Evolutionary conservation across 2,888 invertebrate genomes (phyloP).

Genomic region (Drosophila mettleri): DNA sequence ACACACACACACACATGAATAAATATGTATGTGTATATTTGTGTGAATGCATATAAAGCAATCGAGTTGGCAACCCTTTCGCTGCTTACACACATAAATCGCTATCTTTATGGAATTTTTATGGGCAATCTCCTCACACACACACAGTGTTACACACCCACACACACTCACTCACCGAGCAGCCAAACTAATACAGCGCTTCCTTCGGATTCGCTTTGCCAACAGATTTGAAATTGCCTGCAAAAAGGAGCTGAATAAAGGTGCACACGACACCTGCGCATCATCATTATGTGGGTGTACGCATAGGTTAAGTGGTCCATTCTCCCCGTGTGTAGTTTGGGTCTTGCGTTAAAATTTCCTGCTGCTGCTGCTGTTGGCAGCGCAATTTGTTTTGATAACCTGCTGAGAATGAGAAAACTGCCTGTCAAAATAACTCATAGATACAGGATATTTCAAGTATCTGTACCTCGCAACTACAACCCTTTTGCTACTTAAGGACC

Average conservation of each 20-base stretch:
- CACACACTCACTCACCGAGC: constrained; percentile 39
- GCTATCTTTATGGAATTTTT: constrained; percentile 84
- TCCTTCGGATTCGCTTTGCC: constrained; percentile 62
- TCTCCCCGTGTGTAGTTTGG: constrained; percentile 45
- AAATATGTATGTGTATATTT: neutral
- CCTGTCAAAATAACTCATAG: constrained; percentile 36
- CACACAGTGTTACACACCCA: constrained; percentile 73
- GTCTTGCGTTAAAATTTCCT: constrained; percentile 63
- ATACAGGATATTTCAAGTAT: constrained; percentile 9
- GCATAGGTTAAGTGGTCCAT: constrained; percentile 59
- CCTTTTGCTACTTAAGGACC: neutral
- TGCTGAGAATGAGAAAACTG: constrained; percentile 5
- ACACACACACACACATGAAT: no score
- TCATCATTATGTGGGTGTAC: constrained; percentile 74
- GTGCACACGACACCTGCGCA: constrained; percentile 75
- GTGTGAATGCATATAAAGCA: constrained; percentile 18
- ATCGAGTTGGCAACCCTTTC: constrained; percentile 70
- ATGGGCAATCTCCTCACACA: constrained; percentile 83
- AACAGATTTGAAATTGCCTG: constrained; percentile 54
- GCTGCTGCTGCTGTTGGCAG: constrained; percentile 50
- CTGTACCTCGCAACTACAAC: neutral
- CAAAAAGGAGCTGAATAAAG: constrained; percentile 53
- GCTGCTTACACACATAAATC: constrained; percentile 73
- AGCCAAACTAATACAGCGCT: constrained; percentile 77
- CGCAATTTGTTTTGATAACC: constrained; percentile 74